Evolutionary conservation across 2,888 invertebrate genomes (phyloP).

Genomic region (Euproctis similis): DNA sequence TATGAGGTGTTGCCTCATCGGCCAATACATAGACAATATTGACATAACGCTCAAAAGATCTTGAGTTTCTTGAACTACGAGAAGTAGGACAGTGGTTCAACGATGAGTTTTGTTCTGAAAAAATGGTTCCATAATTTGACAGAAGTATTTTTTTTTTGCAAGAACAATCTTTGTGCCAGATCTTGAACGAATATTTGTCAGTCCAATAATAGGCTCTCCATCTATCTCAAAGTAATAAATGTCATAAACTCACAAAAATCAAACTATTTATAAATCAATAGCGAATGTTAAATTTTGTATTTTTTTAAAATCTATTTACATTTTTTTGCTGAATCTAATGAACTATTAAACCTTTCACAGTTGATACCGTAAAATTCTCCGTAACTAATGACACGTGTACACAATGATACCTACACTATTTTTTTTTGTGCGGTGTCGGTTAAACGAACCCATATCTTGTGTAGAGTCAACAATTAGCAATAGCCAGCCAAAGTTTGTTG

Average conservation of each 20-base stretch:
- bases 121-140: too few relatives aligned
- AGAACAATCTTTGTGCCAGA: too few relatives aligned
- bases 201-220: too few relatives aligned
- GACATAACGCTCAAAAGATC: constrained; percentile 12
- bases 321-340: not conserved
- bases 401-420: too few relatives aligned
- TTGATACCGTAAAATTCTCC: constrained; percentile 3
- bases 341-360: not conserved
- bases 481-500: constrained; percentile 42
- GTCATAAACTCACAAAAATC: too few relatives aligned
- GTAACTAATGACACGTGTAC: constrained; percentile 9
- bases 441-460: constrained; percentile 6
- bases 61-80: not conserved
- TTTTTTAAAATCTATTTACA: not conserved
- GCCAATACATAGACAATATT: constrained; percentile 15
- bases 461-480: constrained; percentile 29
- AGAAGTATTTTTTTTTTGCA: too few relatives aligned
- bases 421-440: constrained; percentile 6
- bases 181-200: too few relatives aligned
- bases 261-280: not conserved
- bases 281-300: not conserved
- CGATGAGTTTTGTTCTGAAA: too few relatives aligned
- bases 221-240: not conserved
- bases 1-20: constrained; percentile 17
- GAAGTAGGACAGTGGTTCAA: not conserved